phyloP scores from a whole-genome alignment of 1,140 invertebrate species.

The Aricia agestis region DNA sequence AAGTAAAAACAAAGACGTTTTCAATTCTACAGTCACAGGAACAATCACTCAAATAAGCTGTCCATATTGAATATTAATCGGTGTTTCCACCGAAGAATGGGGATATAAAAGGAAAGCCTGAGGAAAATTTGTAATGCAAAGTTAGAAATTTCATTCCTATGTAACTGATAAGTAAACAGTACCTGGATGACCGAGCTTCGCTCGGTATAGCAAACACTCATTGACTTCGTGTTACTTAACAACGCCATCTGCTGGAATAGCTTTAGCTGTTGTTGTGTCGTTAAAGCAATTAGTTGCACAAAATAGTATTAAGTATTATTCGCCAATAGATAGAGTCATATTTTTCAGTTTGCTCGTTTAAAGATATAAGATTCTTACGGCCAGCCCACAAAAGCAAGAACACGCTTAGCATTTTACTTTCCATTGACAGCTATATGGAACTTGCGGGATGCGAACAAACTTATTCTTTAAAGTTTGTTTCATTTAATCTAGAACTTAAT shows the following conservation, averaged over 20 bases:
- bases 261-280: too few relatives aligned
- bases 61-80: constrained; percentile 75
- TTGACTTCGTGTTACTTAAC: too few relatives aligned
- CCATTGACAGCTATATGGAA: constrained; percentile 34
- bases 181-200: too few relatives aligned
- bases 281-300: too few relatives aligned
- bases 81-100: constrained; percentile 68
- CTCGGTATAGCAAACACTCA: too few relatives aligned
- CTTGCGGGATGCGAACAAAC: neutral
- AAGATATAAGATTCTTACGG: too few relatives aligned
- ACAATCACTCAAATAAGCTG: constrained; percentile 73
- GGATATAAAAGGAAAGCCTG: constrained; percentile 67
- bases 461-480: neutral
- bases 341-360: too few relatives aligned
- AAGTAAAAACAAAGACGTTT: constrained; percentile 53
- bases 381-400: constrained; percentile 50
- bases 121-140: constrained; percentile 73
- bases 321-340: too few relatives aligned
- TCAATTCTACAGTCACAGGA: constrained; percentile 56
- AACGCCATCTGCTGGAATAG: too few relatives aligned
- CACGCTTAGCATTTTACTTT: constrained; percentile 50
- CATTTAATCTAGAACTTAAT: neutral
- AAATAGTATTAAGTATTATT: too few relatives aligned
- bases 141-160: constrained; percentile 68
- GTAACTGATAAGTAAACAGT: constrained; percentile 65